These are phyloP conservation scores for Urocitellus parryii DNA, from an alignment of 2,113 vertebrate species.

Conservation along the genomic window DNA sequence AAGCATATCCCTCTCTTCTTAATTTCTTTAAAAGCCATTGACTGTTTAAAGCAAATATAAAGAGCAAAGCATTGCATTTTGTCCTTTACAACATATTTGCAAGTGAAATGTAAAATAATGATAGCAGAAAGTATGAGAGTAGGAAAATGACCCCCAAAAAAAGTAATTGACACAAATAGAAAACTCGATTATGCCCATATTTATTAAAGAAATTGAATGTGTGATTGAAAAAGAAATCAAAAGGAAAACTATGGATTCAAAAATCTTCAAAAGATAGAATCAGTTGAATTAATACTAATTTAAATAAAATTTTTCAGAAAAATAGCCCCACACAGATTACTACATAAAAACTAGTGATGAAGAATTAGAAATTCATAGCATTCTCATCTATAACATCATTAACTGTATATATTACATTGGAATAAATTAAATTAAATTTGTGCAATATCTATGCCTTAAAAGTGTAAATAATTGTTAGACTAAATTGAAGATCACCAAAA, in stretches of 20 bases:
- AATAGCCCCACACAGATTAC: background rate
- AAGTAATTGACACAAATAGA: background rate
- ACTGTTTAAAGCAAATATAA: background rate
- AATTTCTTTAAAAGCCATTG: background rate
- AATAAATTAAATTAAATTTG: background rate
- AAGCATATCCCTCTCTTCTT: background rate
- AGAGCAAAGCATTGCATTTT: background rate
- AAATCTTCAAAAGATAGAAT: too few species aligned
- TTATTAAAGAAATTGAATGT: background rate
- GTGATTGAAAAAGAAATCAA: background rate
- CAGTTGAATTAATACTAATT: background rate
- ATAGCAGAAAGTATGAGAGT: background rate
- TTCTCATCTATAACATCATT: background rate
- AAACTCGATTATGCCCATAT: background rate
- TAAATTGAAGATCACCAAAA: background rate
- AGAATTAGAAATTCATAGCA: background rate
- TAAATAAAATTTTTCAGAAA: background rate
- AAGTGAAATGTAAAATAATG: background rate
- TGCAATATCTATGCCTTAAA: fast-evolving
- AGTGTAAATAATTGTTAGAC: background rate
- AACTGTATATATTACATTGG: background rate
- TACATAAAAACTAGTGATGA: background rate
- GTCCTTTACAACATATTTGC: background rate
- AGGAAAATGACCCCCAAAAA: background rate
- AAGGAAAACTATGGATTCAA: background rate